Evolutionary conservation across 1,140 invertebrate genomes (phyloP).

Genomic region (Copidosoma floridanum): DNA sequence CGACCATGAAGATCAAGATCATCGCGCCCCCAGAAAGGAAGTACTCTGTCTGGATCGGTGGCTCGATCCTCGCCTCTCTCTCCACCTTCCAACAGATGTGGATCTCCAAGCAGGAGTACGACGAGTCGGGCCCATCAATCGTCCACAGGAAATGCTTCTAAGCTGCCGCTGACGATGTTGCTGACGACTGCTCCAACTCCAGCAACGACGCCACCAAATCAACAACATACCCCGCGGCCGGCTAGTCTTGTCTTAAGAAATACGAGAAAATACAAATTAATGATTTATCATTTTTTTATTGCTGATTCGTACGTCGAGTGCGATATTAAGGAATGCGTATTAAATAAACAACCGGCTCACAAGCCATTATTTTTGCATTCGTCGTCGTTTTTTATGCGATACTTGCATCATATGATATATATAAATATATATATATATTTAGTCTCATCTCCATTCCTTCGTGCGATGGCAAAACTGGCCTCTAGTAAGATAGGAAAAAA

Average conservation of each 20-base stretch:
- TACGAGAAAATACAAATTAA: neutral
- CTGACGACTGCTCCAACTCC: neutral
- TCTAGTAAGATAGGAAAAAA: slow-evolving; percentile 16
- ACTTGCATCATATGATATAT: too few relatives aligned
- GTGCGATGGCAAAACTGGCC: slow-evolving; percentile 1
- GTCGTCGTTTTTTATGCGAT: too few relatives aligned
- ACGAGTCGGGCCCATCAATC: slow-evolving; percentile 90
- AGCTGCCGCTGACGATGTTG: slow-evolving; percentile 48
- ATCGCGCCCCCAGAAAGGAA: slow-evolving; percentile 83
- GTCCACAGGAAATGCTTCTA: slow-evolving; percentile 97
- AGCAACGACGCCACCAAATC: too few relatives aligned
- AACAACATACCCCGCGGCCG: neutral
- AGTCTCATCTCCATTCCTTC: too few relatives aligned
- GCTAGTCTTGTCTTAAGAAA: neutral
- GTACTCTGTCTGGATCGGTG: slow-evolving; percentile 85
- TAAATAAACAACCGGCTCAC: too few relatives aligned
- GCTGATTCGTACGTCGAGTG: too few relatives aligned
- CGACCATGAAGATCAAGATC: slow-evolving; percentile 80
- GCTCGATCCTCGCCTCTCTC: slow-evolving; percentile 80
- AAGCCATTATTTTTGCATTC: too few relatives aligned
- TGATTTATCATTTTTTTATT: too few relatives aligned
- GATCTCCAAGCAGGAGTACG: slow-evolving; percentile 95
- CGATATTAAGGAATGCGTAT: too few relatives aligned
- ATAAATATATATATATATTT: too few relatives aligned
- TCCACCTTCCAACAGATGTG: slow-evolving; percentile 93